Conservation (phyloP, 37 sponge, comb jelly and placozoan species). For the Agelas oroides region DNA sequence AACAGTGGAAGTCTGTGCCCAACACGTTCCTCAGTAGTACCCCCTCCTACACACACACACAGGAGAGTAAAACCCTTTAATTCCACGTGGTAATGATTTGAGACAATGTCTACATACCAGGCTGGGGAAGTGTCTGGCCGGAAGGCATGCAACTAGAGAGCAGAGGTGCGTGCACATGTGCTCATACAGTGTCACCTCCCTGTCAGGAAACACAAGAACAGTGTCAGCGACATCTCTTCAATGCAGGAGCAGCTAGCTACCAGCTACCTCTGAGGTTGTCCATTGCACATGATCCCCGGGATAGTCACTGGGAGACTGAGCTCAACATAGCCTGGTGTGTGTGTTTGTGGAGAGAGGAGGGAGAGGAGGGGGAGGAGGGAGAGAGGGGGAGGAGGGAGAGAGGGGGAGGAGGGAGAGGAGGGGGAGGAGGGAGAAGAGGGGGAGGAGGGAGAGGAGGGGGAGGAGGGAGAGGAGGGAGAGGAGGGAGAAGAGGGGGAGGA, state of each 20-base stretch:
- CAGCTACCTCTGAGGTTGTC: slow-evolving; percentile 46
- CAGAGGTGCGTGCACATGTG: slow-evolving; percentile 43
- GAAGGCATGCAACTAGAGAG: slow-evolving; percentile 6
- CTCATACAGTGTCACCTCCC: slow-evolving; percentile 48
- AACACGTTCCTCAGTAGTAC: slow-evolving; percentile 40
- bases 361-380: background rate
- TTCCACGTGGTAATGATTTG: too few species aligned
- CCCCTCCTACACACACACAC: slow-evolving; percentile 11
- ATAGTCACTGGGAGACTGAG: slow-evolving; percentile 21
- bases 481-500: background rate
- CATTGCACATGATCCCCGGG: slow-evolving; percentile 45
- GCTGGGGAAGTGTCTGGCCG: slow-evolving; percentile 12
- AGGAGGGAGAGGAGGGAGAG: background rate
- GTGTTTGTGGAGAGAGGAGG: background rate
- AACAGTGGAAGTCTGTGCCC: background rate
- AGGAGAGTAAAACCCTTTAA: too few species aligned
- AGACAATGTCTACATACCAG: background rate
- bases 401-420: background rate
- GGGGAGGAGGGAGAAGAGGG: background rate
- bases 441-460: background rate
- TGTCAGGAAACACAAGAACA: background rate
- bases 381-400: background rate
- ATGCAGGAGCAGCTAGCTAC: background rate
- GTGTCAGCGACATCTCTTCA: too few species aligned
- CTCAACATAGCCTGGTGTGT: slow-evolving; percentile 43